Base-by-base conservation (phyloP, 2,113 vertebrate species). In the Alexandromys fortis region DNA sequence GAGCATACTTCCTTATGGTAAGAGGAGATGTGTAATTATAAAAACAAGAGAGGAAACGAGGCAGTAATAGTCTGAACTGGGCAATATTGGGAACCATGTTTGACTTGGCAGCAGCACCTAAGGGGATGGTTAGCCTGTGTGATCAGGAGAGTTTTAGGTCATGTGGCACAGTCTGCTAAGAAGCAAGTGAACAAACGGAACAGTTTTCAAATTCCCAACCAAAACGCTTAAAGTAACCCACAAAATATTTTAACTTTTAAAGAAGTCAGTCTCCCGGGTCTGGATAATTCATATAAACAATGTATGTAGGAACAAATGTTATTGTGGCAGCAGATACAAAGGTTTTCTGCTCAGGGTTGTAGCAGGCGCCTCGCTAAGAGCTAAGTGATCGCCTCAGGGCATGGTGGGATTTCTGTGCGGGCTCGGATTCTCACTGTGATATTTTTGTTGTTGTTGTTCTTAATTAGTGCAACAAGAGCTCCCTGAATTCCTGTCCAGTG, bases 281-380 rank as follows among this genome's bases (percentile, higher is more conserved):
- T 95, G 28, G 76, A 93, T 90, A 96, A 92, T 95, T 94, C 65
- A 47, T 87, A 83, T 96, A 81, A 92, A 61, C 85, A 90, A 26
- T 96, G 88, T 76, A 86, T 88, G 33, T 3, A 76, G 49, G 14
- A 95, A 35, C 65, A 47, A 91, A 58, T 89, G 61, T 90, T 79
- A 61, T 89, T 86, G 7, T 97, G 75, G 52, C 33, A 45, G 87
- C 86, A 90, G 75, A 88, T 78, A 30, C 68, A 47, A 67, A 90
- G 45, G 8, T 86, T 75, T 52, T 78, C 45, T 67, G 35, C 21
- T 7, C 10, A 52, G 42, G 35, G 73, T 78, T 89, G 82, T 28
- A 89, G 22, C 42, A 86, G 38, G n/a, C 38, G 0, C 83, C 35
- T 70, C 79, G 14, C 24, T 87, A 16, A 42, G 49, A 88, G 42